A percentile compares a stretch with the other conserved stretches of the same genome.
Conservation (phyloP, 1,140 invertebrate species). For the Drosophila nasuta region DNA sequence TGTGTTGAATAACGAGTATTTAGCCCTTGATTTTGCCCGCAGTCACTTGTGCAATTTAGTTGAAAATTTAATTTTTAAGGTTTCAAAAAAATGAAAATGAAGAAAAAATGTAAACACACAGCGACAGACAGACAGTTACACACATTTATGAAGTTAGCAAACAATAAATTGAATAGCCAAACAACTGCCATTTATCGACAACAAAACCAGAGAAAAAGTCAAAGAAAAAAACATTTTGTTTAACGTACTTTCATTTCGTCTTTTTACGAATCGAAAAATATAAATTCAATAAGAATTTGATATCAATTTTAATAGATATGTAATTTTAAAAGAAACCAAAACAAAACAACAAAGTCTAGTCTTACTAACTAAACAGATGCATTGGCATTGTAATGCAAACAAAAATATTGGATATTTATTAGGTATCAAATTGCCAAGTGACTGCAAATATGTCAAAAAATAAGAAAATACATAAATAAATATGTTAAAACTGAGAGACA, state of each 20-base stretch:
- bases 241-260: conserved; percentile 63
- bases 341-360: conserved; percentile 45
- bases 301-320: conserved; percentile 66
- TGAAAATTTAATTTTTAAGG: conserved; percentile 60
- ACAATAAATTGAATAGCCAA: conserved; percentile 67
- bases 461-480: conserved; percentile 24
- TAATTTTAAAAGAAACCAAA: conserved; percentile 56
- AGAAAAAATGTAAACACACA: neutral
- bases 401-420: conserved; percentile 40
- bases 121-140: conserved; percentile 2
- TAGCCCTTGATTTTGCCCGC: conserved; percentile 38
- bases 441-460: conserved; percentile 68
- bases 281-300: conserved; percentile 70
- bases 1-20: conserved; percentile 29
- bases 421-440: conserved; percentile 67
- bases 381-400: conserved; percentile 53
- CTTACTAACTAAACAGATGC: conserved; percentile 38
- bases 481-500: conserved; percentile 45
- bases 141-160: conserved; percentile 47
- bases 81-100: conserved; percentile 53
- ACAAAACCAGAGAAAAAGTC: conserved; percentile 21
- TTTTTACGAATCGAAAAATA: conserved; percentile 54
- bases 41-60: conserved; percentile 72
- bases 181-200: conserved; percentile 79
- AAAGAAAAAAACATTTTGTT: conserved; percentile 62